Conservation (phyloP, 2,797 vertebrate species). For the Sebastes wilsoni region DNA sequence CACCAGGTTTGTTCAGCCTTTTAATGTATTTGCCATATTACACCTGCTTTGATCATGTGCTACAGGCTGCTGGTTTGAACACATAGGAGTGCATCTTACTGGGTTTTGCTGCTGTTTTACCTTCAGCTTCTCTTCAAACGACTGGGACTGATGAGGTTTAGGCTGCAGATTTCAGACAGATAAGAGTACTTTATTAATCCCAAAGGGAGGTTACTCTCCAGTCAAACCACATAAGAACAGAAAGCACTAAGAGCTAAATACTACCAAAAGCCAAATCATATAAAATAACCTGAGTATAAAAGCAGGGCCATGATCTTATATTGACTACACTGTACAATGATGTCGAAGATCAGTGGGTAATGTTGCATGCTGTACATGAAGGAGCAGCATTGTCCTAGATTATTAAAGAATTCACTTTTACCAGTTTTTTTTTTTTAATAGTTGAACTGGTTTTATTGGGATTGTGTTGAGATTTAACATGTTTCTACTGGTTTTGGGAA, state of each 20-base stretch:
- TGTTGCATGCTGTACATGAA: background rate
- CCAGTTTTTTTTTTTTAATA: background rate
- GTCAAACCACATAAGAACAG: background rate
- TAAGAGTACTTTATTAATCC: background rate
- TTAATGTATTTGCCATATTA: background rate
- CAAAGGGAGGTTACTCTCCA: background rate
- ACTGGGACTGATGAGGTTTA: background rate
- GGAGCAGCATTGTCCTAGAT: too few relatives aligned
- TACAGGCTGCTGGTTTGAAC: background rate
- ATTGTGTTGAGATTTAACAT: background rate
- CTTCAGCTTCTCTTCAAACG: background rate
- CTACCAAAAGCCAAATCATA: too few relatives aligned
- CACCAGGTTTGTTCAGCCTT: background rate
- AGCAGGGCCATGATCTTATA: too few relatives aligned
- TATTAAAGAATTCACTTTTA: background rate
- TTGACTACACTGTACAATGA: background rate
- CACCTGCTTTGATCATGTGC: background rate
- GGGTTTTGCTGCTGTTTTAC: background rate
- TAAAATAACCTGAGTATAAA: too few relatives aligned
- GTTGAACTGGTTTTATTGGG: background rate
- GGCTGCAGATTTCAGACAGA: background rate
- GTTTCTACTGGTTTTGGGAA: background rate
- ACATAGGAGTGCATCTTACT: background rate
- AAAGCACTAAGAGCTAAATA: background rate
- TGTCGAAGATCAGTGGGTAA: background rate